Evolutionary conservation across 2,888 invertebrate species (phyloP), one percentile per base, ranked within the genome.

Genomic region (Latrodectus elegans): DNA sequence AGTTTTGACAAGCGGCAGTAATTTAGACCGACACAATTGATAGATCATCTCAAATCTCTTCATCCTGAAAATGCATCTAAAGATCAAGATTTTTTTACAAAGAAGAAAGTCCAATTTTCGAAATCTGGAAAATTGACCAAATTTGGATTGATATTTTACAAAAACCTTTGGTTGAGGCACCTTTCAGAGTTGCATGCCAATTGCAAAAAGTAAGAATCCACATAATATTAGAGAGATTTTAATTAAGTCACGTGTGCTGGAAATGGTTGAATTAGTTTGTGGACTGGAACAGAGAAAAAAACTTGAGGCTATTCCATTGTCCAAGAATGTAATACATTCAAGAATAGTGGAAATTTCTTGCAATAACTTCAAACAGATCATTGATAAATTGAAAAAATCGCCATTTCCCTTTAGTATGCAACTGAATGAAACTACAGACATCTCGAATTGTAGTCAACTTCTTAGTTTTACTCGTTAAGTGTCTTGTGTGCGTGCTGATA

Each of bases 371-470:
- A 80, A 88, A 68, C 81, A 83, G 81, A 72, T 82, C 86, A 75
- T 76, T 60, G 26, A 89, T 64, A 75, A 79, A 86, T 77, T 82
- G 82, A 75, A 74, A 82, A 75, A 75, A 74, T 82, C 70, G 82
- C 75, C 82, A 74, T 88, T 80, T 67, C 80, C 78, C 85, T 89
- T 82, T 73, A 84, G 84, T 84, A 84, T 84, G 84, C 84, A 73
- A 81, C 68, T 82, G 52, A 74, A 92, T 92, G 82, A 93, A 93
- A 60, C 93, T 93, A 90, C 94, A 93, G 73, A 73, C 81, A 73
- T 81, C 73, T 81, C 73, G 51, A 81, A 81, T 67, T 81, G 73
- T 81, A 81, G 81, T 81, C 81, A 81, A 81, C 84, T 85, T 74
- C 64, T 84, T 76, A 55, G 70, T 76, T 84, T 84, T 76, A 71